Base-by-base conservation (phyloP, 2,888 invertebrate species). In the Meandrusa payeni region DNA sequence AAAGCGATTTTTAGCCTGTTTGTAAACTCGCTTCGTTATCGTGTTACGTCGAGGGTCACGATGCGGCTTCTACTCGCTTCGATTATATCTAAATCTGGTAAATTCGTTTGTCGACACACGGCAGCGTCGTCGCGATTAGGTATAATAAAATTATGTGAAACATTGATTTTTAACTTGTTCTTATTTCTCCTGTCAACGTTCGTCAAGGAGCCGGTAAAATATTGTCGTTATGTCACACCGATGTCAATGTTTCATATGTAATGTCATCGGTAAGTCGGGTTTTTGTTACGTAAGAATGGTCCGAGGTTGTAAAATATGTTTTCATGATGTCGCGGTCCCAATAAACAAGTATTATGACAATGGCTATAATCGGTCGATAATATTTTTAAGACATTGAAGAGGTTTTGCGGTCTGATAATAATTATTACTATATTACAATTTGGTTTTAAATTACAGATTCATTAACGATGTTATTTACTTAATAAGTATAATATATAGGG, bases 41-140 rank as follows among this genome's bases (percentile, higher is more conserved):
- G 74, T 76, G 80, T 81, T 69, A 69, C 67, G 69, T 70, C 61
- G 64, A 52, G 55, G 57, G 57, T 57, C 57, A 46, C 63, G 65
- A 64, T 53, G 67, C 61, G 64, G 82, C 82, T 81, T 65, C 85
- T 82, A 81, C 78, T 74, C 61, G 68, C 62, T 60, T 64, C 67
- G 85, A 86, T 86, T 78, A 70, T 72, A 86, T 86, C 86, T 76
- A 76, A 64, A 76, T 75, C 67, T 76, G 72, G 76, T 80, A 66
- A 75, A 76, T 76, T 74, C 75, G 70, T 76, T 67, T 68, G 74
- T 75, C 66, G 68, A 65, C 69, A 63, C 55, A 67, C 78, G 66
- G 76, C 72, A 66, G 72, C 70, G 52, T 36, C 50, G 48, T 46
- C 64, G 73, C 73, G 72, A 81, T 83, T 77, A 76, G 69, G 67